Evolutionary conservation across 2,113 vertebrate genomes (phyloP).

Genomic region (Sorex araneus): DNA sequence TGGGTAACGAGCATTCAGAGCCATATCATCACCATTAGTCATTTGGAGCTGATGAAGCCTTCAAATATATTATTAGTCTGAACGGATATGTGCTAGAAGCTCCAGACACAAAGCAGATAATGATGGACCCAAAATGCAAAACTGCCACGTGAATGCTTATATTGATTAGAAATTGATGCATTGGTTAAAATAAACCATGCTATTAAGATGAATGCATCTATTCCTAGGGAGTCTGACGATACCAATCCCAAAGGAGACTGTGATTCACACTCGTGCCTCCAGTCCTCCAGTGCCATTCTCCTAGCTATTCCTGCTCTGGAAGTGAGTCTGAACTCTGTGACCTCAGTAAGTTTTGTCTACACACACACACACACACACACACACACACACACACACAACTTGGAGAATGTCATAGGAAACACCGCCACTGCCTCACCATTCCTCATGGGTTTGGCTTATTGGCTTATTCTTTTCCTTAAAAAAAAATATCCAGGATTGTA

Average conservation of each 20-base stretch:
- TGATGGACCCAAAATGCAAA: not conserved
- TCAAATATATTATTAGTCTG: not conserved
- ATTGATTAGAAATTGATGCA: not conserved
- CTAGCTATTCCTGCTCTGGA: not conserved
- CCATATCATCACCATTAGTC: not conserved
- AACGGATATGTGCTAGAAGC: not conserved
- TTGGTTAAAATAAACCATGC: conserved; percentile 22
- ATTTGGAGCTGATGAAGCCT: not conserved
- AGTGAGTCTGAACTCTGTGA: not conserved
- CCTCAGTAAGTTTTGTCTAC: conserved; percentile 26
- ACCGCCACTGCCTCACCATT: not conserved
- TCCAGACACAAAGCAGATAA: not conserved
- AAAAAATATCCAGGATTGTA: conserved; percentile 42
- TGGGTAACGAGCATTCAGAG: not conserved
- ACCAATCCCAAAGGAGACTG: not conserved
- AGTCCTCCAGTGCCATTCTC: not conserved
- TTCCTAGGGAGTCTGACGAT: not conserved
- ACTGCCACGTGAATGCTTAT: not conserved
- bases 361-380: not conserved
- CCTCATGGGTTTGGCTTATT: not conserved
- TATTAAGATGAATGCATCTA: conserved; percentile 35
- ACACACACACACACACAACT: not conserved
- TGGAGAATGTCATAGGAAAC: not conserved
- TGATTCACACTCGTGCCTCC: not conserved
- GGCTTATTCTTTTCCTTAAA: not conserved